A percentile compares a stretch with the other conserved stretches of the same genome.
Conservation (phyloP, 2,113 vertebrate species). For the Alethe castanea region DNA sequence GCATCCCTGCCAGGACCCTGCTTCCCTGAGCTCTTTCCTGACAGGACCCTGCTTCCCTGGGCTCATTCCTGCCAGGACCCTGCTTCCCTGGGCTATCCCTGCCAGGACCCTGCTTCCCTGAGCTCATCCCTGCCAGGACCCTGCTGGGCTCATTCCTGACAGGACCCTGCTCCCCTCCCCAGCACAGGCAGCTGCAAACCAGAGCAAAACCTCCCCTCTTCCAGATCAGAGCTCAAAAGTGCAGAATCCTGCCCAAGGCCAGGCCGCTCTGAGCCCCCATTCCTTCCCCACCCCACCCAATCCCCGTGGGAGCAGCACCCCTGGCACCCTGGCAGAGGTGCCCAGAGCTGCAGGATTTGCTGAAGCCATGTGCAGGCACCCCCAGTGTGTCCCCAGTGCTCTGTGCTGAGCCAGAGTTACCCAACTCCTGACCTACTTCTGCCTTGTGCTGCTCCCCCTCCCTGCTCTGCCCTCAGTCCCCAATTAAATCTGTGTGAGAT, state of each 20-base stretch:
- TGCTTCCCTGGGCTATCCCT: background rate
- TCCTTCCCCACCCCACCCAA: background rate
- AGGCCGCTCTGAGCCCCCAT: background rate
- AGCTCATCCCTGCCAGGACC: rapidly evolving
- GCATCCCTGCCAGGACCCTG: background rate
- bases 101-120: background rate
- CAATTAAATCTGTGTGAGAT: slow-evolving; percentile 56
- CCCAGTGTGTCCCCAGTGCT: background rate
- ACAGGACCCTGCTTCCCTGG: background rate
- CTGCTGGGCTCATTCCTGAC: background rate
- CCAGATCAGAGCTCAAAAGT: rapidly evolving
- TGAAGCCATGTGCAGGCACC: background rate
- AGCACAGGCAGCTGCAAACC: rapidly evolving
- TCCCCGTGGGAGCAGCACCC: background rate
- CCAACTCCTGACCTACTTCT: slow-evolving; percentile 36
- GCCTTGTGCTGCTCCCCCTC: background rate
- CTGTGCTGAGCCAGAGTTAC: background rate
- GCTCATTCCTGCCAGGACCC: background rate
- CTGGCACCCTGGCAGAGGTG: background rate
- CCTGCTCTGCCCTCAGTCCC: slow-evolving; percentile 36
- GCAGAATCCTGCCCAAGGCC: background rate
- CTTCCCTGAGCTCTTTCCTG: no score
- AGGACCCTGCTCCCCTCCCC: background rate
- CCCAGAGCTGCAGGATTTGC: background rate
- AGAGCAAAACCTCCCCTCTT: rapidly evolving